These are phyloP conservation scores for Plodia interpunctella DNA, from an alignment of 1,140 invertebrate species.

Conservation along the genomic window DNA sequence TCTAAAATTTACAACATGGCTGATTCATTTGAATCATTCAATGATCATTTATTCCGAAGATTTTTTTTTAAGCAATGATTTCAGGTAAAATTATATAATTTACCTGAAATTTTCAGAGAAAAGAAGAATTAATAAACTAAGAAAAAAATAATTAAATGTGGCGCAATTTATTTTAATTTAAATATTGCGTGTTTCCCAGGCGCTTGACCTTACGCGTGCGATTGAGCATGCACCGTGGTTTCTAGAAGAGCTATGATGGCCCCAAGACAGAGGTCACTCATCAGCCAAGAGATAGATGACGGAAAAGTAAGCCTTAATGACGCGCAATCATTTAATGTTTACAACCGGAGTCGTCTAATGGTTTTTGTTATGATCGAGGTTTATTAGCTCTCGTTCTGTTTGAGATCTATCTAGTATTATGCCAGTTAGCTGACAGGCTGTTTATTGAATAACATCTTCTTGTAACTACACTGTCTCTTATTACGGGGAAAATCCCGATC, in stretches of 20 bases:
- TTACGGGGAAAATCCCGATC: too few species aligned
- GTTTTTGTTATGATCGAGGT: not conserved
- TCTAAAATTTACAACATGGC: too few species aligned
- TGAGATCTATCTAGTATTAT: not conserved
- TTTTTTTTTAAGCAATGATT: too few species aligned
- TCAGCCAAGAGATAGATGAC: slow-evolving; percentile 20
- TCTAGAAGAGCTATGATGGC: not conserved
- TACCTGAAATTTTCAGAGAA: too few species aligned
- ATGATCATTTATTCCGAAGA: too few species aligned
- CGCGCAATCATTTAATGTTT: slow-evolving; percentile 21
- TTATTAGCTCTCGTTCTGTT: not conserved
- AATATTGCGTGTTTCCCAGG: not conserved
- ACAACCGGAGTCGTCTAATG: not conserved
- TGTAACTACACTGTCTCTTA: too few species aligned
- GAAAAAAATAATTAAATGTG: too few species aligned
- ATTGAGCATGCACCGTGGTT: not conserved
- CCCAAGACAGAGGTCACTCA: not conserved
- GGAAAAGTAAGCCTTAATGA: slow-evolving; percentile 42
- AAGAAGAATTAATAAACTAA: too few species aligned
- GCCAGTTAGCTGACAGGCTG: not conserved
- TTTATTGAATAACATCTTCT: too few species aligned
- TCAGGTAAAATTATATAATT: too few species aligned
- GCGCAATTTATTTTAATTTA: not conserved
- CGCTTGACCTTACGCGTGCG: not conserved
- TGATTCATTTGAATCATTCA: too few species aligned